phyloP scores from a whole-genome alignment of 2,888 invertebrate species.

The Drosophila tanythrix region DNA sequence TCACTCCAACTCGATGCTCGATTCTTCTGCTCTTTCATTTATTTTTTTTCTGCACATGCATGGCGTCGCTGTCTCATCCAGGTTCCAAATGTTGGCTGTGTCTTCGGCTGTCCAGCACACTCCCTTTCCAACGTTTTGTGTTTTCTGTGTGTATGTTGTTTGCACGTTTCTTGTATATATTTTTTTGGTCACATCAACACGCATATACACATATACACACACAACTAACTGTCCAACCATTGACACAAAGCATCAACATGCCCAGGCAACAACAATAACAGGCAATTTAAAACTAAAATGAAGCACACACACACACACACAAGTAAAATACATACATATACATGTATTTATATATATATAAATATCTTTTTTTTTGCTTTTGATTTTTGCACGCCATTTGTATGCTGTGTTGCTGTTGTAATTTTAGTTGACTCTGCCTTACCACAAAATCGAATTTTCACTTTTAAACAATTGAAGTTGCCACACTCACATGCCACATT shows the following conservation, averaged over 20 bases:
- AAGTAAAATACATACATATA: constrained; percentile 12
- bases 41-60: constrained; percentile 19
- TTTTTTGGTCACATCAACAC: constrained; percentile 62
- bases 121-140: constrained; percentile 22
- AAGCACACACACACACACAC: constrained; percentile 46
- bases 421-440: constrained; percentile 44
- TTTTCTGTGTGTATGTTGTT: constrained; percentile 28
- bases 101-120: constrained; percentile 25
- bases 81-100: constrained; percentile 30
- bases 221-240: constrained; percentile 53
- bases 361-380: constrained; percentile 39
- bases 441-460: constrained; percentile 83
- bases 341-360: not conserved
- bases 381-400: constrained; percentile 70
- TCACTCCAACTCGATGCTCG: constrained; percentile 23
- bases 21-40: constrained; percentile 5
- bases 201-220: constrained; percentile 11
- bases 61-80: constrained; percentile 3
- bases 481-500: constrained; percentile 40
- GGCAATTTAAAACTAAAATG: constrained; percentile 60
- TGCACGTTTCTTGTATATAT: constrained; percentile 51
- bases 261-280: constrained; percentile 52
- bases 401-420: constrained; percentile 33
- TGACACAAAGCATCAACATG: constrained; percentile 70
- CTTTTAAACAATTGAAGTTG: constrained; percentile 80